Evolutionary conservation across 2,888 invertebrate species (phyloP), one percentile per base, ranked within the genome.

Genomic region (Theristus sp.): DNA sequence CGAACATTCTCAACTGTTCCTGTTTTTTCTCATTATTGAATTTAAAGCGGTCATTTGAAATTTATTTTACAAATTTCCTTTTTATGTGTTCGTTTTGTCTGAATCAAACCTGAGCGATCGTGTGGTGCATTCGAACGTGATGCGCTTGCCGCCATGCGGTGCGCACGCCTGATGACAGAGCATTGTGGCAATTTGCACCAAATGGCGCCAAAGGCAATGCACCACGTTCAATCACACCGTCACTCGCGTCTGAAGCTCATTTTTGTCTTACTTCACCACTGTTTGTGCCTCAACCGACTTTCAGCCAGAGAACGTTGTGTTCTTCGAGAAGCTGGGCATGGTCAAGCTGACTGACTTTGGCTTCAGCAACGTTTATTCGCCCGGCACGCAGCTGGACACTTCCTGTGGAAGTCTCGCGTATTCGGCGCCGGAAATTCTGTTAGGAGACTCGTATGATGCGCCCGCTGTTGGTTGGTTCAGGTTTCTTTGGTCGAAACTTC

Each of bases 371-470:
- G 76, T 80, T 69, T 82, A 80, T 84, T 75, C 85, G 73, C 94
- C 94, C 27, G 96, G 94, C 58, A 89, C 90, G 77, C 91, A 93
- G 75, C 77, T 96, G 72, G 90, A 91, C 76, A 99, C 98, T 27
- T 93, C 91, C 46, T 98, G 98, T 78, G 98, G 98, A 30, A 93
- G 93, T 66, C 80, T 99, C 68, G 96, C 98, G 26, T 98, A 99
- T 78, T 96, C 96, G 1, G 98, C 98, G 17, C 98, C 98, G 1
- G 98, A 98, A 80, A 98, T 99, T 72, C 81, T 98, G 62, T 81
- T 99, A 60, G 98, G 98, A 27, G 96, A 98, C 77, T 89, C 90
- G 1, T 98, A 98, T 77, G 94, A 98, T 79, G 94, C 96, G 52
- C 94, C 94, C 26, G 94, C 94, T 67, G 96, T 98, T 66, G 89